Evolutionary conservation across 2,113 vertebrate species (phyloP), one percentile per base, ranked within the genome.

Genomic region (Triplophysa dalaica): DNA sequence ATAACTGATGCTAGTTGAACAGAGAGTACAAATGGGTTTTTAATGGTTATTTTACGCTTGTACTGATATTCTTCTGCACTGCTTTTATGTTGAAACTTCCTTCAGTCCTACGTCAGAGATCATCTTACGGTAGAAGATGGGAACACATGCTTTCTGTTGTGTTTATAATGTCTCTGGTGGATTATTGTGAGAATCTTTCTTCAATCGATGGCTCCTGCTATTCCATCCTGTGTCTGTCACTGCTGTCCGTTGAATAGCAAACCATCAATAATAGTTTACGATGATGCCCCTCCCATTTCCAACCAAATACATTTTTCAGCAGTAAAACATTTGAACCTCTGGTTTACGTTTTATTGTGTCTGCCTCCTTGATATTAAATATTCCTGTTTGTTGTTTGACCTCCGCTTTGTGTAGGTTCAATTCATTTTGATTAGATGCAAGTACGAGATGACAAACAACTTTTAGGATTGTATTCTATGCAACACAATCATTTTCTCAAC

Each of bases 271-370:
- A 50, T 52, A 69, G 50, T 78, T 75, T 70, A 70, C 58, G 64
- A 62, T 12, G 12, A n/a, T 19, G 38, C 12, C 50, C 64, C 72
- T 50, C 62, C 1, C 58, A 77, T 60, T 38, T 22, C 73, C 85
- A 50, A 65, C 56, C 5, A 17, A 38, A 24, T 21, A 24, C 24
- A 87, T 81, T 89, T 75, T 90, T 88, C 80, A 88, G 73, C 62
- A 2, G 9, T 8, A 63, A 43, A 45, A 52, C 63, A 66, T 75
- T 68, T 74, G 79, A 52, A 69, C 74, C 62, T 77, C 66, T 62
- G 48, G 12, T 21, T 61, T 56, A 50, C 64, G 56, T 70, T 2
- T 63, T 22, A 48, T 66, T 9, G 8, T 11, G 58, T 52, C 75
- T 75, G 24, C 21, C 63, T 38, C 29, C 62, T n/a, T 70, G 19